Evolutionary conservation across 2,797 vertebrate genomes (phyloP), one percentile per base, ranked within the genome.

Genomic region (Sebastes oblongus): DNA sequence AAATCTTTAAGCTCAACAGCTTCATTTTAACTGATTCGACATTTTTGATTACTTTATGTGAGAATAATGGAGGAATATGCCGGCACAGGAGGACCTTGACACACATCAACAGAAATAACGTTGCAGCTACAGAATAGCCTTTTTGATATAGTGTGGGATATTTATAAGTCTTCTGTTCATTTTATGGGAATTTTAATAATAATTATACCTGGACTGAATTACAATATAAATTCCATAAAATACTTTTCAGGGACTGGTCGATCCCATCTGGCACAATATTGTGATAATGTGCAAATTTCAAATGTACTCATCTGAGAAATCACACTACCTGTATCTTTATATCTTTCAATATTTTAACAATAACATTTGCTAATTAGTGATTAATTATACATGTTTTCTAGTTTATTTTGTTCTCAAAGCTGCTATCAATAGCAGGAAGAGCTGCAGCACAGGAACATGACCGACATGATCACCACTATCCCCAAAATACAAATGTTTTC

Each of bases 401-500:
- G 27, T 68, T 66, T 5, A 77, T 79, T 76, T 66, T 32, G 32
- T 61, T 55, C 11, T 56, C 22, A 54, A 54, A 56, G 13, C 16
- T 66, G 46, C 83, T 22, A 1, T 66, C 22, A 46, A 6, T 32
- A 78, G 60, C 81, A 77, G 36, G 50, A 36, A 50, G 75, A 75
- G 75, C 77, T 77, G 55, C 77, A 77, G 78, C 65, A 29, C 27
- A 77, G 59, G 59, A 65, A 72, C 42, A 46, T 27, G 58, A 50
- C n/a, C 3, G 29, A 54, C 24, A 61, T 77, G 56, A 76, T 72
- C 65, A 52, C 20, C 62, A 42, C 68, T 42, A 52, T 82, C 42
- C 27, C 56, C 27, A 66, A 81, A 82, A 89, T 86, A 88, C 69
- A 86, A 87, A 73, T 30, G 29, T 72, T 66, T 82, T 62, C 62